phyloP scores from a whole-genome alignment of 2,888 invertebrate genomes.

The Luperina nickerlii region DNA sequence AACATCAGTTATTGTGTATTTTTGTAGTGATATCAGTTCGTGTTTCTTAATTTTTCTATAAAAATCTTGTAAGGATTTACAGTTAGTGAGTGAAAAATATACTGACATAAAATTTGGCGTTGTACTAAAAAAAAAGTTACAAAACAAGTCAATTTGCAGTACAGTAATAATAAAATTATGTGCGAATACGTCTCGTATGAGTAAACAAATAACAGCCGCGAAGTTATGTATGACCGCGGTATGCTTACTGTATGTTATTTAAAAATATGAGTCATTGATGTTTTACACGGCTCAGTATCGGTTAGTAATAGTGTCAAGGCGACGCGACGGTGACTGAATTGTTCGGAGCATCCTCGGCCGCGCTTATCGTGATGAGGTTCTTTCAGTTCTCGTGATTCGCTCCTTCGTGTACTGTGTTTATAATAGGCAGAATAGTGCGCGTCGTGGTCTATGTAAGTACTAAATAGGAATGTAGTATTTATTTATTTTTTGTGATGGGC shows the following conservation, averaged over 20 bases:
- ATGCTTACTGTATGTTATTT: constrained; percentile 60
- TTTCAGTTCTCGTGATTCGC: constrained; percentile 55
- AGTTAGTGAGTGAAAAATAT: background rate
- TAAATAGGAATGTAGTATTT: constrained; percentile 39
- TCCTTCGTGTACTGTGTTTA: constrained; percentile 25
- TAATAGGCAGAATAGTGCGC: background rate
- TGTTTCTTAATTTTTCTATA: background rate
- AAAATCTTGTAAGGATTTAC: background rate
- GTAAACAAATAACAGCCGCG: constrained; percentile 67
- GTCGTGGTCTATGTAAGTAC: constrained; percentile 50
- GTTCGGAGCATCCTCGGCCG: constrained; percentile 54
- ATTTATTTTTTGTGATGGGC: background rate
- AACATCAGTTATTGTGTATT: constrained; percentile 1
- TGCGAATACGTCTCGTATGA: constrained; percentile 47
- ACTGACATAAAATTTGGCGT: background rate
- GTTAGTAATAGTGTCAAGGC: constrained; percentile 82
- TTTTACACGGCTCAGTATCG: constrained; percentile 78
- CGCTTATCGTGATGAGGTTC: constrained; percentile 59
- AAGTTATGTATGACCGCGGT: constrained; percentile 41
- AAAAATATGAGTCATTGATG: constrained; percentile 73
- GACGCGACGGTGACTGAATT: constrained; percentile 70
- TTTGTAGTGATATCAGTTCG: background rate
- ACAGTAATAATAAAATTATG: background rate
- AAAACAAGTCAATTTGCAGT: background rate
- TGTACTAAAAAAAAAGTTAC: background rate